A percentile compares a stretch with the other conserved stretches of the same genome.
These are phyloP conservation scores for Physocephala rufipes DNA, from an alignment of 2,888 invertebrate species.

Conservation along the genomic window DNA sequence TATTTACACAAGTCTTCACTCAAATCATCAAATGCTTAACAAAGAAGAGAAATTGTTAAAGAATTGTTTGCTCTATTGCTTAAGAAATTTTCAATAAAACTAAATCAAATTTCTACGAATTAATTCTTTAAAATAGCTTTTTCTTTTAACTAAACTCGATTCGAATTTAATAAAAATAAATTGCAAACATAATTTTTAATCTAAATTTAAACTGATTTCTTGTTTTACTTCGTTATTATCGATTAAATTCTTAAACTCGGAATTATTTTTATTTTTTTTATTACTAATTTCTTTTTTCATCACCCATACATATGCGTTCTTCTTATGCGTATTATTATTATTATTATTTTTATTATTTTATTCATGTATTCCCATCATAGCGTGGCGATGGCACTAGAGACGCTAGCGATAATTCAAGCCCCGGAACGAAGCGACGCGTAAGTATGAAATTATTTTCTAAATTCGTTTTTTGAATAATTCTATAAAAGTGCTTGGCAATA, in stretches of 20 bases:
- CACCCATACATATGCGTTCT: conserved; percentile 27
- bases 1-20: conserved; percentile 51
- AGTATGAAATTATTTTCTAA: conserved; percentile 51
- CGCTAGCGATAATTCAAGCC: conserved; percentile 58
- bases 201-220: conserved; percentile 45
- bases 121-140: conserved; percentile 19
- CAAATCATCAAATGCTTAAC: conserved; percentile 65
- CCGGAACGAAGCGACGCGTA: conserved; percentile 57
- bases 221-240: conserved; percentile 42
- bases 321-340: conserved; percentile 3
- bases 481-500: too few relatives aligned
- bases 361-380: conserved; percentile 49
- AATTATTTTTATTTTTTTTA: conserved; percentile 34
- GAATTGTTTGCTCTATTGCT: conserved; percentile 43
- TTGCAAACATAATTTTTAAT: conserved; percentile 38
- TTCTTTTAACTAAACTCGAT: neutral
- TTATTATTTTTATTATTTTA: conserved; percentile 32
- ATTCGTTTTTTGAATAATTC: neutral
- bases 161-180: neutral
- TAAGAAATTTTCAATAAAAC: neutral
- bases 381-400: conserved; percentile 60
- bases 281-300: conserved; percentile 7
- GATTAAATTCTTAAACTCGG: conserved; percentile 6
- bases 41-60: conserved; percentile 9
- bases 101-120: neutral